phyloP scores from a whole-genome alignment of 2,113 vertebrate genomes.

The Rallus limicola region DNA sequence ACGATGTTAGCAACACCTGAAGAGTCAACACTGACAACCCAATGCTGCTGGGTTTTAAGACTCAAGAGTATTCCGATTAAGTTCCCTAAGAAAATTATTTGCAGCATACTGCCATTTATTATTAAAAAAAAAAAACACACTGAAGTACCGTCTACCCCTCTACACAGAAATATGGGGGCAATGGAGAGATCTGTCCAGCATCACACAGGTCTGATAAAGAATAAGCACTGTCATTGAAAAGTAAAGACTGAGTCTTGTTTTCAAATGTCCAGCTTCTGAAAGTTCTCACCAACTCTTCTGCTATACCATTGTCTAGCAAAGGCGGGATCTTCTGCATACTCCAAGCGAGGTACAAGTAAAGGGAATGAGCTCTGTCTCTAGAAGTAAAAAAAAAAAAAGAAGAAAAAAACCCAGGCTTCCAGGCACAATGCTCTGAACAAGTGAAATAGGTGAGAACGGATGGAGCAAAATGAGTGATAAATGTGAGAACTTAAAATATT shows the following conservation, averaged over 20 bases:
- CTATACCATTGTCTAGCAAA: neutral
- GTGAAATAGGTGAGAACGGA: neutral
- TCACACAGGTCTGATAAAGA: neutral
- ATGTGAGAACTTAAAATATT: neutral
- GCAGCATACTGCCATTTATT: neutral
- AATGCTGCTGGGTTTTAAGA: neutral
- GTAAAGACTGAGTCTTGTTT: neutral
- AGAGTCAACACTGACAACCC: neutral
- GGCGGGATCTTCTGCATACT: neutral
- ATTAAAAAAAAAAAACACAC: neutral
- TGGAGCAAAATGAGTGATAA: neutral
- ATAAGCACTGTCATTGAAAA: neutral
- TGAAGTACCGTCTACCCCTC: neutral
- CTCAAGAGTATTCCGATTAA: neutral
- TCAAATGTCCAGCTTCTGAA: neutral
- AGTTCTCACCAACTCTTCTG: neutral
- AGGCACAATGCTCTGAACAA: neutral
- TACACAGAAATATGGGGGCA: accelerated
- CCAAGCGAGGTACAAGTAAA: neutral
- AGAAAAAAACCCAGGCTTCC: neutral
- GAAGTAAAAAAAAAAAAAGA: neutral
- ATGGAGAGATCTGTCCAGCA: neutral
- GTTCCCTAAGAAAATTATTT: neutral
- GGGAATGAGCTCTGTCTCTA: neutral
- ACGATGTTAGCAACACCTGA: neutral